These are phyloP conservation scores for Itoplectis maculator DNA, from an alignment of 2,888 invertebrate genomes.

Conservation along the genomic window DNA sequence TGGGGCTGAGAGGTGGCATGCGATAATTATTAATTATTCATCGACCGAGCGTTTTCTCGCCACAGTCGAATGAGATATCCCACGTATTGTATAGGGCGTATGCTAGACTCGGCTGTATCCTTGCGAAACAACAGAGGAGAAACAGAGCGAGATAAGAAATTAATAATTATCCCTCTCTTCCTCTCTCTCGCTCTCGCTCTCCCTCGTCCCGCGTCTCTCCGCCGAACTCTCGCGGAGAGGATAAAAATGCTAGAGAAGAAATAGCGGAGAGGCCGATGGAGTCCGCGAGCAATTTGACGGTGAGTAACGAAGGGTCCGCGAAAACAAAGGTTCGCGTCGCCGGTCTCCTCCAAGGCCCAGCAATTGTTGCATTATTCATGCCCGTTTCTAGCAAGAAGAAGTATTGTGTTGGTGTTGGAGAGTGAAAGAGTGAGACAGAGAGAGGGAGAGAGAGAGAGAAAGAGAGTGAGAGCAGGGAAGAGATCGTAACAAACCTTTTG, in stretches of 20 bases:
- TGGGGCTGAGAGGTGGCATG: conserved; percentile 45
- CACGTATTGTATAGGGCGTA: background rate
- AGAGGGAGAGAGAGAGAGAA: conserved; percentile 27
- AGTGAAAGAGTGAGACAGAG: conserved; percentile 31
- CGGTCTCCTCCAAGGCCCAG: conserved; percentile 62
- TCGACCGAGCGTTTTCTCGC: conserved; percentile 33
- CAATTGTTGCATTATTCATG: conserved; percentile 81
- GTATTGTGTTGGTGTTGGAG: conserved; percentile 28
- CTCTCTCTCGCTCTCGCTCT: background rate
- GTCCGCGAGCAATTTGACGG: conserved; percentile 79
- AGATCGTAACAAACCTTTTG: conserved; percentile 53
- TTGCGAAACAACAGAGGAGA: conserved; percentile 57
- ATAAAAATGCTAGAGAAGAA: conserved; percentile 59
- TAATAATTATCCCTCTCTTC: conserved; percentile 3
- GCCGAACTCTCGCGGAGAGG: too few species aligned
- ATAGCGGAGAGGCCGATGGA: conserved; percentile 38
- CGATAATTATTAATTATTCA: conserved; percentile 78
- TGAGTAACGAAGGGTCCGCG: conserved; percentile 78
- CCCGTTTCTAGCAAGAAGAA: conserved; percentile 75
- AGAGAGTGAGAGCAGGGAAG: conserved; percentile 22
- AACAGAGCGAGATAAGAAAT: conserved; percentile 33
- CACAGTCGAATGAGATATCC: conserved; percentile 42
- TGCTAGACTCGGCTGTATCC: background rate
- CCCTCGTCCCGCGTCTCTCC: background rate
- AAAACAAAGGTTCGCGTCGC: conserved; percentile 75